phyloP scores from a whole-genome alignment of 2,797 vertebrate genomes.

The Urophycis tenuis region DNA sequence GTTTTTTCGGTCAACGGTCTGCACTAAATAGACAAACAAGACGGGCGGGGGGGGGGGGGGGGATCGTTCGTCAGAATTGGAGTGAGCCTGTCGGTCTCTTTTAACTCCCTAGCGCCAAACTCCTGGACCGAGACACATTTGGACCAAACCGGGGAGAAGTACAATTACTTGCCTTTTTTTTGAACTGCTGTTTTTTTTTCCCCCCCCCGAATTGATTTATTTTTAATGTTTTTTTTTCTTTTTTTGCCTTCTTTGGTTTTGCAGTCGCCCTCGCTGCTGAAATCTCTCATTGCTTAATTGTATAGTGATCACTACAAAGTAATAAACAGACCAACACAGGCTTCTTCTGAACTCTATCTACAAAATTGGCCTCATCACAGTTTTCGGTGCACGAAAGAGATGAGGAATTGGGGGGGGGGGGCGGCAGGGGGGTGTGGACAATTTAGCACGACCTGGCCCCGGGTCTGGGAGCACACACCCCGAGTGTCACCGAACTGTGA shows the following conservation, averaged over 20 bases:
- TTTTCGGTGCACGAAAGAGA: conserved; percentile 47
- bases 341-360: conserved; percentile 47
- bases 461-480: conserved; percentile 56
- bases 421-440: conserved; percentile 30
- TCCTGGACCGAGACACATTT: conserved; percentile 54
- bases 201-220: conserved; percentile 68
- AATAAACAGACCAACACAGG: conserved; percentile 51
- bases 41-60: too few species aligned
- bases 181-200: conserved; percentile 71
- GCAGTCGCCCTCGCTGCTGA: conserved; percentile 71
- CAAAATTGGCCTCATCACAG: conserved; percentile 43
- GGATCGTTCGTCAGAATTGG: conserved; percentile 56
- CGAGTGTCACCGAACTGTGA: conserved; percentile 65
- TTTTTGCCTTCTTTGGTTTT: conserved; percentile 75
- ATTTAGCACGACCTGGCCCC: conserved; percentile 35
- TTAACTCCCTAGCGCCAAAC: conserved; percentile 34
- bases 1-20: conserved; percentile 54
- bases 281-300: conserved; percentile 68
- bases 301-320: conserved; percentile 65
- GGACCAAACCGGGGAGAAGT: conserved; percentile 60
- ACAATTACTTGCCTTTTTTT: conserved; percentile 79
- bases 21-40: conserved; percentile 58
- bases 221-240: conserved; percentile 73
- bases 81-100: conserved; percentile 46
- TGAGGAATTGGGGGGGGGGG: conserved; percentile 31